These are phyloP conservation scores for Meliscaeva auricollis DNA, from an alignment of 2,888 invertebrate species.

Conservation along the genomic window DNA sequence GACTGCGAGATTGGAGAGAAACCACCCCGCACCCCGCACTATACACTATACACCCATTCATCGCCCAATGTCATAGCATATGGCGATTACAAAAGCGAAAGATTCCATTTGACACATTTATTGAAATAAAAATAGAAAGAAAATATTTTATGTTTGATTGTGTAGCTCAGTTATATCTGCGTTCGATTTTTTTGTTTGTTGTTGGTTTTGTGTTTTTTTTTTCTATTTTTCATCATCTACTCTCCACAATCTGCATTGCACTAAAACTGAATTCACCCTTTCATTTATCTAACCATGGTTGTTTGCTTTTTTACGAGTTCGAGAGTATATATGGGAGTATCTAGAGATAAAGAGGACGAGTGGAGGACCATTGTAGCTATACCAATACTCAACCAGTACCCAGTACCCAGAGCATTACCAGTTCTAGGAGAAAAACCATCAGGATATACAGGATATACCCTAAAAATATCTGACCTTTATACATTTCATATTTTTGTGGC, in stretches of 20 bases:
- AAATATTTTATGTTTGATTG: constrained; percentile 28
- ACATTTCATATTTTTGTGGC: constrained; percentile 72
- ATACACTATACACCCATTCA: too few species aligned
- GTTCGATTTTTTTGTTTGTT: constrained; percentile 12
- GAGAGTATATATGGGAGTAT: too few species aligned
- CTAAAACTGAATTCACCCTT: constrained; percentile 49
- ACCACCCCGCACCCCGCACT: too few species aligned
- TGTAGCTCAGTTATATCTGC: constrained; percentile 2
- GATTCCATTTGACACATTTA: constrained; percentile 70
- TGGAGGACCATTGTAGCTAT: not conserved
- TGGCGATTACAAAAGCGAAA: constrained; percentile 55
- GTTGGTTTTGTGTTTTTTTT: not conserved
- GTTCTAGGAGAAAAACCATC: constrained; percentile 18
- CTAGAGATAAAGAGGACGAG: not conserved
- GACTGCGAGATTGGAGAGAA: not conserved
- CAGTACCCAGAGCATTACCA: not conserved
- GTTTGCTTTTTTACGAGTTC: constrained; percentile 37
- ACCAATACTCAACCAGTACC: not conserved
- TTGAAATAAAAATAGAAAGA: constrained; percentile 16
- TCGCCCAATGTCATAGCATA: constrained; percentile 40
- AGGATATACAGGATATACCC: constrained; percentile 30
- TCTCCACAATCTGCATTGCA: constrained; percentile 45
- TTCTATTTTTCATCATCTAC: constrained; percentile 6
- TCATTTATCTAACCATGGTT: constrained; percentile 53
- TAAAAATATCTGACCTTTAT: constrained; percentile 67